These are phyloP conservation scores for Ephialtes manifestator DNA, from an alignment of 2,888 invertebrate genomes.

Conservation along the genomic window DNA sequence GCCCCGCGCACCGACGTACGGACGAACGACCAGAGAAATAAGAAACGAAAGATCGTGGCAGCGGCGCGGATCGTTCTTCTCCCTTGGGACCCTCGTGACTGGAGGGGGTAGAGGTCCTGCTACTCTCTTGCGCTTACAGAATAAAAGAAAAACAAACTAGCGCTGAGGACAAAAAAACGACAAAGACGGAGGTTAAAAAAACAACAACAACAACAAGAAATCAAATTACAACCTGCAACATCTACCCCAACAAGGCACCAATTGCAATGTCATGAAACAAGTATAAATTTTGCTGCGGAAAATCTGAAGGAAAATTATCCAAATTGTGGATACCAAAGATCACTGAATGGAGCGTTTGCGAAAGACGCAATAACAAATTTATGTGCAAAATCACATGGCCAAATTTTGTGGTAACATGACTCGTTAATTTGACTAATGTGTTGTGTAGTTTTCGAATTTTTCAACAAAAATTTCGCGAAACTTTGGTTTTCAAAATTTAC, in stretches of 20 bases:
- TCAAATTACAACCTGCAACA: conserved; percentile 13
- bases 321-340: no score
- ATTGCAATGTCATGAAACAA: not conserved
- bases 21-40: conserved; percentile 62
- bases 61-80: conserved; percentile 54
- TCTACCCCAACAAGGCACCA: conserved; percentile 1
- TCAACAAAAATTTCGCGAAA: no score
- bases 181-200: not conserved
- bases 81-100: conserved; percentile 56
- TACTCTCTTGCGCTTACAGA: conserved; percentile 54
- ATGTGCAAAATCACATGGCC: no score
- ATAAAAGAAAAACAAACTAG: conserved; percentile 5
- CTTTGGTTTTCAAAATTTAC: no score
- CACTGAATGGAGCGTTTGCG: not conserved
- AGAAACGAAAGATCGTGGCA: conserved; percentile 63
- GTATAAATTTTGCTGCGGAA: not conserved
- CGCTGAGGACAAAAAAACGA: conserved; percentile 7
- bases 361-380: not conserved
- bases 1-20: conserved; percentile 45
- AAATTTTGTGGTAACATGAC: no score
- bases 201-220: not conserved
- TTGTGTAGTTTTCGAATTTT: no score
- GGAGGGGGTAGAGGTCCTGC: conserved; percentile 56
- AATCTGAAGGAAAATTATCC: not conserved
- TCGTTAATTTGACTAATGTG: no score